Evolutionary conservation across 1,140 invertebrate genomes (phyloP), one percentile per base, ranked within the genome.

Genomic region (Ceratina japonica): DNA sequence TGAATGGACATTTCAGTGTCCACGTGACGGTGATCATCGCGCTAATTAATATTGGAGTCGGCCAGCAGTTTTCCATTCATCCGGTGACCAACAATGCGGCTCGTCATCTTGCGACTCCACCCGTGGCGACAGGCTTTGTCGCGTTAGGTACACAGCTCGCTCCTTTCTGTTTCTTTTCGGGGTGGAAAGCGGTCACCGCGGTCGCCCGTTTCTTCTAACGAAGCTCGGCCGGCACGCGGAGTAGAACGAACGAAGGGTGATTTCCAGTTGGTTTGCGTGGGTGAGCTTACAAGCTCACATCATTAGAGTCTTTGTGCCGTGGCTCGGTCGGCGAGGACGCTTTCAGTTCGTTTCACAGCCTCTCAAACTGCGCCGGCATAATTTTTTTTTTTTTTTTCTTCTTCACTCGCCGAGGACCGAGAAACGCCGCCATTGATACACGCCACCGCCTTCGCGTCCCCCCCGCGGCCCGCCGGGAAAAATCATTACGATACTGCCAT

Each of bases 301-400:
- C 81, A 85, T 86, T 85, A 85, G 85, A 85, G 66, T 75, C 83
- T 85, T 85, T 85, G 84, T 85, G 66, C 59, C 2, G 27, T 12
- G 73, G 49, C 56, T 37, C 75, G 44, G 27, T 24, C 24, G 61
- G 27, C 37, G 22, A 52, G 72, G 76, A 80, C 82, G 66, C 72
- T 83, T 84, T 74, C 81, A 84, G 77, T 79, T 65, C 82, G 82
- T 84, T 84, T 80, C 82, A 80, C 81, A 75, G 61, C 71, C 77
- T 66, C 75, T 72, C 68, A 54, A 72, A 72, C 59, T 70, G 8
- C 52, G 20, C 4, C 64, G 37, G 44, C 37, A 69, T 69, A 61
- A 59, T 76, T 76, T 68, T 37, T 64, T 20, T 44, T 44, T 44
- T 44, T 64, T 63, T 12, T 18, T 31, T 13, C 10, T 54, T 3